phyloP scores from a whole-genome alignment of 2,113 vertebrate species.

The Phoxinus phoxinus region DNA sequence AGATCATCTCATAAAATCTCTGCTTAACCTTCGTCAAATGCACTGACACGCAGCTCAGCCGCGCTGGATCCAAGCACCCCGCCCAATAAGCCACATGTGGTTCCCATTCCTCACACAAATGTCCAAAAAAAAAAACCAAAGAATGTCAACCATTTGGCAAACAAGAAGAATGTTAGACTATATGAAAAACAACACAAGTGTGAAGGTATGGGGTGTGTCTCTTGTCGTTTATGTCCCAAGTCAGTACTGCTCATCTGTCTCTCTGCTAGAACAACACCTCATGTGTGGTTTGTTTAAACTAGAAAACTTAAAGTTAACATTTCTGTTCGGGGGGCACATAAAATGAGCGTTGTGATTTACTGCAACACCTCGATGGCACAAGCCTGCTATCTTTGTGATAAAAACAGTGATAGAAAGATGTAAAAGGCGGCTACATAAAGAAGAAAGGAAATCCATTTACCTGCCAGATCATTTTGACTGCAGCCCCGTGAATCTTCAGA shows the following conservation, averaged over 20 bases:
- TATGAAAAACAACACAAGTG: constrained; percentile 13
- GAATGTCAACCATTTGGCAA: constrained; percentile 71
- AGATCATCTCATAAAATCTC: constrained; percentile 24
- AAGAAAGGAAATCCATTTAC: constrained; percentile 64
- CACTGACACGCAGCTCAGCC: constrained; percentile 44
- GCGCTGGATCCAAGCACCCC: constrained; percentile 56
- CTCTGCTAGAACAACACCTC: background rate
- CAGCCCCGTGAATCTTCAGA: constrained; percentile 86
- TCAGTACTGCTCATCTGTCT: background rate
- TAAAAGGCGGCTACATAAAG: background rate
- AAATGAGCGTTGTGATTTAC: background rate
- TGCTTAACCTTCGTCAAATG: constrained; percentile 25
- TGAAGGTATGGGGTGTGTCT: background rate
- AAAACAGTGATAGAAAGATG: constrained; percentile 15
- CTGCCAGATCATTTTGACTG: constrained; percentile 79
- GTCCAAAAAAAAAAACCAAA: constrained; percentile 63
- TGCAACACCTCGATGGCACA: background rate
- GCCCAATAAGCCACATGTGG: constrained; percentile 64
- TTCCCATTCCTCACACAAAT: constrained; percentile 66
- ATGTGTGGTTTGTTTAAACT: constrained; percentile 9
- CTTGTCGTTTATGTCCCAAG: background rate
- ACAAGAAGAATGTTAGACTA: constrained; percentile 30
- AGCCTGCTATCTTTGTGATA: background rate
- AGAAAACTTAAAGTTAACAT: background rate
- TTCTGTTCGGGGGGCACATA: background rate